phyloP scores from a whole-genome alignment of 1,140 invertebrate genomes.

The Pinna nobilis region DNA sequence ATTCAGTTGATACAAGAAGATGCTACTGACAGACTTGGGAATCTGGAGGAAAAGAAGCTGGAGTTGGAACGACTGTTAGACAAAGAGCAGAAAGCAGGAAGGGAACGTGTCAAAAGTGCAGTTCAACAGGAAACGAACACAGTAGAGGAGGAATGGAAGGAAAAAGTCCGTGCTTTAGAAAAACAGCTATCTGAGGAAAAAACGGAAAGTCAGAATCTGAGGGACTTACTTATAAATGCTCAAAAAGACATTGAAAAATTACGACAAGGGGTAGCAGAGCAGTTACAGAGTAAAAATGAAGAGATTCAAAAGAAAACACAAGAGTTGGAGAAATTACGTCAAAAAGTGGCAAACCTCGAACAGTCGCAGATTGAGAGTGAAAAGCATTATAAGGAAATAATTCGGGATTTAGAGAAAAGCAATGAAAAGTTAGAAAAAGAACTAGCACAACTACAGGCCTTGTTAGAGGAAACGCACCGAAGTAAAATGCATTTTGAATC shows the following conservation, averaged over 20 bases:
- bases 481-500: conserved; percentile 53
- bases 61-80: conserved; percentile 51
- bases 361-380: conserved; percentile 51
- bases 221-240: conserved; percentile 69
- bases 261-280: conserved; percentile 57
- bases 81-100: conserved; percentile 45
- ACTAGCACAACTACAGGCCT: conserved; percentile 56
- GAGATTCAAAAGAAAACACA: conserved; percentile 58
- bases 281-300: conserved; percentile 55
- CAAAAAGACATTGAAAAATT: conserved; percentile 70
- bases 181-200: conserved; percentile 63
- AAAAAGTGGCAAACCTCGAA: conserved; percentile 53
- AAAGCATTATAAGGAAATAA: conserved; percentile 50
- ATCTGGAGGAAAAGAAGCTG: conserved; percentile 50
- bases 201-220: conserved; percentile 64
- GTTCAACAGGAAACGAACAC: conserved; percentile 46
- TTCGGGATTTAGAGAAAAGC: conserved; percentile 55
- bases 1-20: conserved; percentile 64
- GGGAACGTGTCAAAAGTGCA: conserved; percentile 43
- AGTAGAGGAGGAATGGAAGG: conserved; percentile 58
- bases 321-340: conserved; percentile 59
- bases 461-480: conserved; percentile 63
- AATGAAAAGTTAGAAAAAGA: conserved; percentile 62
- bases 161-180: conserved; percentile 52
- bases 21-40: conserved; percentile 51